Evolutionary conservation across 2,113 vertebrate species (phyloP).

Genomic region (Sisor rabdophorus): DNA sequence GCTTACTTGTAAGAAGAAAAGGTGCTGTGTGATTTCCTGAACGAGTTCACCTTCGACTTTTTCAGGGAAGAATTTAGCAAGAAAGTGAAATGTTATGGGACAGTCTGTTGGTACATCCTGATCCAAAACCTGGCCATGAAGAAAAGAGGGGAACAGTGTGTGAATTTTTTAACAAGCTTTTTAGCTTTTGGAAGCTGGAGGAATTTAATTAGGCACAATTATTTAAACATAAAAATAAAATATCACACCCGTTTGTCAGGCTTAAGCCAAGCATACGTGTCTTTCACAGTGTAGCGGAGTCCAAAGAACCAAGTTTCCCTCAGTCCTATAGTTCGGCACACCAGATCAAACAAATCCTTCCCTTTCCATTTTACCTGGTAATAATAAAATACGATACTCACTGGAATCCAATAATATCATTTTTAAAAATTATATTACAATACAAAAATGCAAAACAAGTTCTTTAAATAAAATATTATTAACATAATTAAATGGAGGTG

Average conservation of each 20-base stretch:
- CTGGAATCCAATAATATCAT: neutral
- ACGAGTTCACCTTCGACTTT: conserved; percentile 90
- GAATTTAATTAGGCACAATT: neutral
- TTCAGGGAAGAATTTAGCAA: conserved; percentile 92
- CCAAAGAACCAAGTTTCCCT: conserved; percentile 94
- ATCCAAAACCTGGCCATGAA: conserved; percentile 76
- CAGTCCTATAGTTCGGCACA: conserved; percentile 82
- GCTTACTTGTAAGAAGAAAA: conserved; percentile 89
- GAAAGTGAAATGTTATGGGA: conserved; percentile 83
- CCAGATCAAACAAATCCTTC: conserved; percentile 87
- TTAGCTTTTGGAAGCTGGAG: neutral
- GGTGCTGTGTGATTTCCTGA: conserved; percentile 92
- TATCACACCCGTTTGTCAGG: conserved; percentile 79
- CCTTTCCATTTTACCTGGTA: conserved; percentile 90
- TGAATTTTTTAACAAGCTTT: neutral
- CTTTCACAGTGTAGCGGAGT: conserved; percentile 82
- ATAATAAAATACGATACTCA: neutral
- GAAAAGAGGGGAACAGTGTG: neutral
- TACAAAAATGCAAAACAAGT: too few species aligned
- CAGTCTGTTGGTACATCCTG: conserved; percentile 92
- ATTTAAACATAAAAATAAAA: neutral
- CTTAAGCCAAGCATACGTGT: conserved; percentile 86
- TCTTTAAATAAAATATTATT: too few species aligned
- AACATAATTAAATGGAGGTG: too few species aligned
- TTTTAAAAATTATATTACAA: too few species aligned